Evolutionary conservation across 2,797 vertebrate genomes (phyloP), one percentile per base, ranked within the genome.

Genomic region (Nannoperca australis): DNA sequence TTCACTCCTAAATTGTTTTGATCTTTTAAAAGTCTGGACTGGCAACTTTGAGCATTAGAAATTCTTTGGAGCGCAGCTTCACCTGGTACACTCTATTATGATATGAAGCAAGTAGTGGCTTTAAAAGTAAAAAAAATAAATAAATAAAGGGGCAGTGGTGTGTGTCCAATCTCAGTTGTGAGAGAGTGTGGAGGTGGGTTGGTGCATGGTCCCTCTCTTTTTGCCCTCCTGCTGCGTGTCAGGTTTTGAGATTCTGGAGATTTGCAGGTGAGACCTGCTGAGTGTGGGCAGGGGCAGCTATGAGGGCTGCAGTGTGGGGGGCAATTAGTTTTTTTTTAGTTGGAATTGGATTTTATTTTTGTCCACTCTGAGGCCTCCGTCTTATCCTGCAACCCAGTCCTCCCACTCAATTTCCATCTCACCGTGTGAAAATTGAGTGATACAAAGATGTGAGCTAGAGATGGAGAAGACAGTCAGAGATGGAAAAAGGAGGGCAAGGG

Each of bases 291-390:
- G 36, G 79, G 75, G 38, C 63, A 73, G 76, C 66, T 13, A 24
- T 49, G 51, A 50, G 22, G 44, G 72, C 30, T 70, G 68, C 38
- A 42, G 60, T 66, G 40, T 55, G 68, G 24, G 69, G 56, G 72
- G 61, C 71, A 70, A 79, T 78, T 70, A 40, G 75, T 24, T 69
- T 36, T 32, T 90, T 86, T 79, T 86, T 82, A 69, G 73, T 82
- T 69, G 88, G 91, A 93, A 94, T 93, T 92, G 88, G 89, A 93
- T 95, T 94, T 94, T 92, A 92, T 94, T 94, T 94, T 90, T 89
- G 91, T 93, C 91, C 88, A 88, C 90, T 92, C 80, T 50, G 82
- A 91, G 90, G 91, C 91, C 91, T 92, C 91, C 90, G 89, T 94
- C 93, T 95, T 94, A 95, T 93, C 92, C 93, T 22, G 76, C 90